Conservation (phyloP, 2,888 invertebrate genomes). For the Orthosia gracilis region DNA sequence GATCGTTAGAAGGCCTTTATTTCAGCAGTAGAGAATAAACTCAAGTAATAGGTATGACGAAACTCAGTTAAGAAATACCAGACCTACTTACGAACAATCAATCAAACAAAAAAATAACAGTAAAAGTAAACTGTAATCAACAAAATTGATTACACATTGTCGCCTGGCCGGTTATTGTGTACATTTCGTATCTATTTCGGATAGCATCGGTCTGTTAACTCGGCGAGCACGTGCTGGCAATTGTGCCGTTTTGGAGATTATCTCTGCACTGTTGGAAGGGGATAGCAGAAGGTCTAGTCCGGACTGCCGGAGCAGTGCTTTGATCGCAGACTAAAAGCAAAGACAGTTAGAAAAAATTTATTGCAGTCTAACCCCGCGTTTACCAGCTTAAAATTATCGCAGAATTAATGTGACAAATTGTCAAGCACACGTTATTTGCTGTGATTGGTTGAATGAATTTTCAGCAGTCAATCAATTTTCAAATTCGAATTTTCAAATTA, state of each 20-base stretch:
- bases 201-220: conserved; percentile 53
- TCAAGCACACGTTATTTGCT: no score
- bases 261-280: neutral
- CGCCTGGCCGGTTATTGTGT: conserved; percentile 27
- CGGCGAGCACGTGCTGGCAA: conserved; percentile 68
- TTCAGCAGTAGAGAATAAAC: neutral
- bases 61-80: conserved; percentile 8
- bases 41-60: neutral
- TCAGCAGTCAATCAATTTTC: no score
- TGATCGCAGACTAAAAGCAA: neutral
- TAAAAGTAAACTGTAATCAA: conserved; percentile 49
- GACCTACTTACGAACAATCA: conserved; percentile 3
- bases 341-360: neutral
- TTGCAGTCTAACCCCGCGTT: no score
- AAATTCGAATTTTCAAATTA: no score
- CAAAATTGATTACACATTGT: conserved; percentile 50
- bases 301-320: neutral
- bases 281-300: conserved; percentile 26
- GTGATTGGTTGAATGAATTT: no score
- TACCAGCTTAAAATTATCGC: no score
- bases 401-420: no score
- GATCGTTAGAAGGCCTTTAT: neutral
- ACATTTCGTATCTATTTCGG: conserved; percentile 40
- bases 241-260: conserved; percentile 61
- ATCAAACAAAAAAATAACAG: conserved; percentile 43